Evolutionary conservation across 2,113 vertebrate genomes (phyloP).

Genomic region (Agelaius tricolor): DNA sequence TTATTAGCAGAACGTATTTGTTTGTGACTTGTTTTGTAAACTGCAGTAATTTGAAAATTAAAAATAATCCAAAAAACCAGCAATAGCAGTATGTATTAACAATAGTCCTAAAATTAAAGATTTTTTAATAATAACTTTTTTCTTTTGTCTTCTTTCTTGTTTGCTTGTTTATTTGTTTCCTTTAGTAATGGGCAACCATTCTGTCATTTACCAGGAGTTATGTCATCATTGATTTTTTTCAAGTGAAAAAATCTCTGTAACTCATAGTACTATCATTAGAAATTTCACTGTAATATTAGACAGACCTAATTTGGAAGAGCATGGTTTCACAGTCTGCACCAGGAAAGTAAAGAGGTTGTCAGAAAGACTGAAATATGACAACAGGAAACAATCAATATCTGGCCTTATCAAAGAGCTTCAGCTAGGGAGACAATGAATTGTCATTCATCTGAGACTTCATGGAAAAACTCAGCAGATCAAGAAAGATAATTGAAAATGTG

Average conservation of each 20-base stretch:
- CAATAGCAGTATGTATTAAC: background rate
- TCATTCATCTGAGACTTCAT: background rate
- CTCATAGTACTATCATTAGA: background rate
- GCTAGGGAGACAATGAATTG: background rate
- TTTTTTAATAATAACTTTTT: background rate
- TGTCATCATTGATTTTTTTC: background rate
- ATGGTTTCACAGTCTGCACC: background rate
- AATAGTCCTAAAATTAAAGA: background rate
- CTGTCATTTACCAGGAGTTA: background rate
- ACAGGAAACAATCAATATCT: background rate
- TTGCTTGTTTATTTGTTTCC: background rate
- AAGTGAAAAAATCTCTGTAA: background rate
- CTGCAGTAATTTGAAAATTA: background rate
- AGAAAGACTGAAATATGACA: background rate
- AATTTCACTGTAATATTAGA: background rate
- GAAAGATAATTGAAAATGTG: background rate
- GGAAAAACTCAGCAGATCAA: background rate
- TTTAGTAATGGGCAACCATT: background rate
- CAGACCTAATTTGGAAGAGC: background rate
- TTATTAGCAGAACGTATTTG: background rate
- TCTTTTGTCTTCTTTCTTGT: too few species aligned
- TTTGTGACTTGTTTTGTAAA: background rate
- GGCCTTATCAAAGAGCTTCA: background rate
- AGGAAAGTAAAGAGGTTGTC: background rate
- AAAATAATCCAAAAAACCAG: rapidly evolving